These are phyloP conservation scores for Polyommatus iphigenia DNA, from an alignment of 2,888 invertebrate genomes.

Conservation along the genomic window DNA sequence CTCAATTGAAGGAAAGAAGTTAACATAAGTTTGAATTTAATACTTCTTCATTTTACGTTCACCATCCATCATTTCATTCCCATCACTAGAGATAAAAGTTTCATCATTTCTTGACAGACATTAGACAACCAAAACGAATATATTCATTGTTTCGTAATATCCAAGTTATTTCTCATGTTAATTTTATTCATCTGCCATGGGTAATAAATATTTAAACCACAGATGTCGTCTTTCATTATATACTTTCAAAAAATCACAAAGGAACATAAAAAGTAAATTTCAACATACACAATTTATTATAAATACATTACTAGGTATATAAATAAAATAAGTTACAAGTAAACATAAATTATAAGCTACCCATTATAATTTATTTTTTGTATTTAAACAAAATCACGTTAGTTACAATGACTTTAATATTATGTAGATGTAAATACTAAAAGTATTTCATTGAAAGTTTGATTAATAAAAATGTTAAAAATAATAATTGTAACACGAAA, in stretches of 20 bases:
- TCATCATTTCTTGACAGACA: background rate
- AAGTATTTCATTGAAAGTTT: slow-evolving; percentile 1
- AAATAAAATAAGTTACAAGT: slow-evolving; percentile 51
- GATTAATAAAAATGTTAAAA: slow-evolving; percentile 6
- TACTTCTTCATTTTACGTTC: slow-evolving; percentile 1
- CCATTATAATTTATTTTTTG: background rate
- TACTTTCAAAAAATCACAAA: slow-evolving; percentile 28
- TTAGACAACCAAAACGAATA: background rate
- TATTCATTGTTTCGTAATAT: background rate
- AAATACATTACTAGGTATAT: slow-evolving; percentile 29
- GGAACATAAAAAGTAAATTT: slow-evolving; percentile 29
- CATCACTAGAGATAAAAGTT: slow-evolving; percentile 18
- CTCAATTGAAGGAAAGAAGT: slow-evolving; percentile 29
- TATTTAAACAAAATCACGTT: slow-evolving; percentile 16
- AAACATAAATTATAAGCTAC: slow-evolving; percentile 47
- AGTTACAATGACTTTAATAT: slow-evolving; percentile 10
- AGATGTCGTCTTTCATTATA: slow-evolving; percentile 33
- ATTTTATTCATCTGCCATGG: slow-evolving; percentile 31
- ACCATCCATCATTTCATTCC: slow-evolving; percentile 1
- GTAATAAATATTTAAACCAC: slow-evolving; percentile 34
- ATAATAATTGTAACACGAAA: slow-evolving; percentile 7
- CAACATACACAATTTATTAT: slow-evolving; percentile 34
- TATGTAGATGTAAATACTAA: slow-evolving; percentile 8
- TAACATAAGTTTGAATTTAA: slow-evolving; percentile 22
- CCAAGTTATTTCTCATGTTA: background rate